phyloP scores from a whole-genome alignment of 1,140 invertebrate species.

The Ceratina australensis region DNA sequence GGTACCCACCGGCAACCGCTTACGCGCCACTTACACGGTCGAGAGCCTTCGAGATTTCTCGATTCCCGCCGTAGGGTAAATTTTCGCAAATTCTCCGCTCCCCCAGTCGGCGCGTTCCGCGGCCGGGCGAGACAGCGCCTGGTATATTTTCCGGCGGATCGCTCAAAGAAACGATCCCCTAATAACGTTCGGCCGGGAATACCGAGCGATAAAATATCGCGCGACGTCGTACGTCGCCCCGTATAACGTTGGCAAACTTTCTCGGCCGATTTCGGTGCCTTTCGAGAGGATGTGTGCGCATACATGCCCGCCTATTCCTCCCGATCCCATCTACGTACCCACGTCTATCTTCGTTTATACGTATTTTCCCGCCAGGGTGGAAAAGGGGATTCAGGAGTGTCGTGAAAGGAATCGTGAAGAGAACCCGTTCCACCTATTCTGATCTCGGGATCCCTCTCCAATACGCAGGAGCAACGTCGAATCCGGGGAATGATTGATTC shows the following conservation, averaged over 20 bases:
- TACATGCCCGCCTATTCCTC: slow-evolving; percentile 38
- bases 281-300: background rate
- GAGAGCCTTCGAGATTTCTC: background rate
- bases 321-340: slow-evolving; percentile 47
- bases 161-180: slow-evolving; percentile 29
- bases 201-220: slow-evolving; percentile 30
- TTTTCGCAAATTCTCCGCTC: background rate
- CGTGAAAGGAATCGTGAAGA: slow-evolving; percentile 61
- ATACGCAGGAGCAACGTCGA: slow-evolving; percentile 38
- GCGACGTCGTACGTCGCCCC: background rate
- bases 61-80: background rate
- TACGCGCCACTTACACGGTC: background rate
- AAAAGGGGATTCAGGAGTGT: slow-evolving; percentile 54
- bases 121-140: background rate
- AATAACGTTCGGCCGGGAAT: slow-evolving; percentile 34
- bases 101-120: background rate
- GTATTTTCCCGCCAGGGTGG: slow-evolving; percentile 47
- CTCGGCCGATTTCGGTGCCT: slow-evolving; percentile 29
- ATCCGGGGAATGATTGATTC: slow-evolving; percentile 59
- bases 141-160: background rate
- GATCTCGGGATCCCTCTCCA: slow-evolving; percentile 4
- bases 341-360: slow-evolving; percentile 59
- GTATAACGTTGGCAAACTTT: slow-evolving; percentile 40
- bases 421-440: slow-evolving; percentile 29
- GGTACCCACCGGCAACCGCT: background rate